Evolutionary conservation across 2,888 invertebrate genomes (phyloP).

Genomic region (Andrena haemorrhoa): DNA sequence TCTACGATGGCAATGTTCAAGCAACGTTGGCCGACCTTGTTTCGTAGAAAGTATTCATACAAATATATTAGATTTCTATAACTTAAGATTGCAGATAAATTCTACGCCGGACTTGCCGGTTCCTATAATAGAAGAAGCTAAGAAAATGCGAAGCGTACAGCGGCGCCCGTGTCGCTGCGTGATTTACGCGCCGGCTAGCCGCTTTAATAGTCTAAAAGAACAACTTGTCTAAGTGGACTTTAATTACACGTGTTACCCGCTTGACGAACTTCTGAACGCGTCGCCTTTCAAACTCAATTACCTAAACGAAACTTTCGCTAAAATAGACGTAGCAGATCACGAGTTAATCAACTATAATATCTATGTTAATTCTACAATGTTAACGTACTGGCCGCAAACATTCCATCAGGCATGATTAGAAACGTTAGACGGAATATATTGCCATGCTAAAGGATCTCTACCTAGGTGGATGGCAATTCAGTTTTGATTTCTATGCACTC

Average conservation of each 20-base stretch:
- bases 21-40: not conserved
- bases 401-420: not conserved
- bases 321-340: not conserved
- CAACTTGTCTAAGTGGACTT: not conserved
- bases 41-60: not conserved
- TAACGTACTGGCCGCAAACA: constrained; percentile 43
- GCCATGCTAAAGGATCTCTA: constrained; percentile 18
- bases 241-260: constrained; percentile 68
- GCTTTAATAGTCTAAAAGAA: not conserved
- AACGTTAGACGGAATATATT: not conserved
- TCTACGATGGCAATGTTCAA: constrained; percentile 30
- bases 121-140: not conserved
- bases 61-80: constrained; percentile 13
- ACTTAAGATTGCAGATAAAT: not conserved
- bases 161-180: not conserved
- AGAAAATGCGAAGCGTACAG: not conserved
- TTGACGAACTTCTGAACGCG: constrained; percentile 73
- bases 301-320: constrained; percentile 3
- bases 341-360: not conserved
- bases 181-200: not conserved
- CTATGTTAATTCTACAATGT: constrained; percentile 19
- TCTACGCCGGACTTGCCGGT: not conserved
- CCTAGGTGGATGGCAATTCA: constrained; percentile 53
- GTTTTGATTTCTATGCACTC: constrained; percentile 57
- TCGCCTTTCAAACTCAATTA: constrained; percentile 49